phyloP scores from a whole-genome alignment of 2,888 invertebrate genomes.

The Nomada fucata region DNA sequence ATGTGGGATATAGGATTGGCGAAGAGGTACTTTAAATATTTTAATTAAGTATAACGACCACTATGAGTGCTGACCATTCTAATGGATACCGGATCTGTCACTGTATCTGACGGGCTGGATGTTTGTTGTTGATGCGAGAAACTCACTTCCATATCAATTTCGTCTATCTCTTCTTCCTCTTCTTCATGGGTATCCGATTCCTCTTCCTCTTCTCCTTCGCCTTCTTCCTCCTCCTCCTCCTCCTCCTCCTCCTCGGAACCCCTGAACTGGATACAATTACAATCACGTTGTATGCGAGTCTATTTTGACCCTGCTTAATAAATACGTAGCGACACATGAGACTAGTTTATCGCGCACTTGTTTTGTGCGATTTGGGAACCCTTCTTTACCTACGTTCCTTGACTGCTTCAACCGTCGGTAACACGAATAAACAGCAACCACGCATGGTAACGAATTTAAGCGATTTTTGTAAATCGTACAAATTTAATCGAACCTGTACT shows the following conservation, averaged over 20 bases:
- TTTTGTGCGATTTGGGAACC: neutral
- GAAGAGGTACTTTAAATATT: constrained; percentile 1
- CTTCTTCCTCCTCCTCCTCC: constrained; percentile 83
- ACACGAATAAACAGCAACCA: neutral
- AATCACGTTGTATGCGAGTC: neutral
- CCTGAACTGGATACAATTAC: constrained; percentile 54
- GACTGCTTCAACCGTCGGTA: constrained; percentile 31
- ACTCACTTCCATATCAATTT: constrained; percentile 83
- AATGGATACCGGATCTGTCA: constrained; percentile 80
- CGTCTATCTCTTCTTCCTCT: constrained; percentile 83
- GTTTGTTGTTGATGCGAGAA: constrained; percentile 82
- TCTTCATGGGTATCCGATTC: constrained; percentile 83
- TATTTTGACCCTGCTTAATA: neutral
- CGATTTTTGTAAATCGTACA: neutral
- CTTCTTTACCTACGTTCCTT: neutral
- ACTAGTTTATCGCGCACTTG: constrained; percentile 15
- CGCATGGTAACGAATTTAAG: constrained; percentile 9
- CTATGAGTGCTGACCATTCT: constrained; percentile 80
- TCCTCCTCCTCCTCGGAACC: constrained; percentile 69
- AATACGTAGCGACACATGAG: neutral
- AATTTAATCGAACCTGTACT: neutral
- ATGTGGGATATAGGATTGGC: neutral
- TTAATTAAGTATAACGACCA: constrained; percentile 73
- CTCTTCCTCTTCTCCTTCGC: constrained; percentile 82
- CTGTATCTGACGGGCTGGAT: constrained; percentile 81